A percentile compares a stretch with the other conserved stretches of the same genome.
Evolutionary conservation across 2,888 invertebrate genomes (phyloP).

Genomic region (Polydrusus cervinus): DNA sequence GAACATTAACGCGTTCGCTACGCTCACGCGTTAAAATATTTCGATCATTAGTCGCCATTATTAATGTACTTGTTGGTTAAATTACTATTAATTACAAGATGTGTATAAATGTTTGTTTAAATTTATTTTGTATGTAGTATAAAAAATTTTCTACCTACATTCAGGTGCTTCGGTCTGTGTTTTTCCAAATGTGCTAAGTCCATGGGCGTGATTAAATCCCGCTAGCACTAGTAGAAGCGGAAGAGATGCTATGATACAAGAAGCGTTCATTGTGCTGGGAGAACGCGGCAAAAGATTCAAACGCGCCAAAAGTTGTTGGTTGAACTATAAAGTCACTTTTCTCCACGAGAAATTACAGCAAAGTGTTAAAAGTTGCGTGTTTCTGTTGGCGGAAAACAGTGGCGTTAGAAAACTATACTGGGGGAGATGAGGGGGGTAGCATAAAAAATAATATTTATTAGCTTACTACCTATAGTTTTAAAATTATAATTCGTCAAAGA

Average conservation of each 20-base stretch:
- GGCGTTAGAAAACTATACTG: too few relatives aligned
- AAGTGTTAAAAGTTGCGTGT: constrained; percentile 62
- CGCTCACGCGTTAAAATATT: too few relatives aligned
- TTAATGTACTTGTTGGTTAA: too few relatives aligned
- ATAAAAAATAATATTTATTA: too few relatives aligned
- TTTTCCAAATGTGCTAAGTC: constrained; percentile 70
- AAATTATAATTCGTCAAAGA: too few relatives aligned
- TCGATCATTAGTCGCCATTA: too few relatives aligned
- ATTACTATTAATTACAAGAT: too few relatives aligned
- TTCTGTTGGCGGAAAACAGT: neutral
- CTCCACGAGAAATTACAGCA: constrained; percentile 61
- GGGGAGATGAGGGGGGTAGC: too few relatives aligned
- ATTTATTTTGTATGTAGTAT: too few relatives aligned
- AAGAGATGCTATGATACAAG: constrained; percentile 72
- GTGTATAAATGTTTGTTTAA: too few relatives aligned
- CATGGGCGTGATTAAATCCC: constrained; percentile 70
- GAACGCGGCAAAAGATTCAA: constrained; percentile 8
- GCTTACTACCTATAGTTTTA: too few relatives aligned
- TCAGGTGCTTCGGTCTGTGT: constrained; percentile 56
- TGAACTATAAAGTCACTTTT: constrained; percentile 20
- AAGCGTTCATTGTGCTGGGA: constrained; percentile 65
- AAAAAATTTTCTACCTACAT: constrained; percentile 14
- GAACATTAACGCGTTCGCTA: too few relatives aligned
- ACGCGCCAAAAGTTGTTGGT: constrained; percentile 11
- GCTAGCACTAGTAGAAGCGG: constrained; percentile 74